Base-by-base conservation (phyloP, 2,113 vertebrate genomes). In the Ahaetulla prasina region DNA sequence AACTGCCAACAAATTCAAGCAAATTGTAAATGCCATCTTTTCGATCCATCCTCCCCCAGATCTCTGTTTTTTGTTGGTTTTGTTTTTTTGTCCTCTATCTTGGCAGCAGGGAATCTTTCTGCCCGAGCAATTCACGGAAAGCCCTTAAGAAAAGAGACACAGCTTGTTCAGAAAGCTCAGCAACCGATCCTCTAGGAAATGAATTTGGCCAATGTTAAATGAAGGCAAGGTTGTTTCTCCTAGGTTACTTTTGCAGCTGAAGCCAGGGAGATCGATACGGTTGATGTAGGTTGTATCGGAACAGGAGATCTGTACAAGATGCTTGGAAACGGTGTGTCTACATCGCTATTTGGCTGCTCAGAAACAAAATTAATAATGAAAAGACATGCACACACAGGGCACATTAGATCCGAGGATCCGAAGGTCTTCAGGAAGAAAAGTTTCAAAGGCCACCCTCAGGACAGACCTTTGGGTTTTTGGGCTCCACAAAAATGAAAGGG, bases 281-380 rank as follows among this genome's bases (percentile, higher is more conserved):
- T 87, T 14, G 90, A 94, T 74, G 91, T 93, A 22, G 50, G 57
- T 39, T 92, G 91, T 93, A 89, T 20, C 85, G 92, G 92, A 88
- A 89, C 74, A 89, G 4, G 8, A 23, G 43, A n/a, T 84, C n/a
- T 50, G 45, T 27, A 50, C 88, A 30, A 43, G 45, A 30, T 47
- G 14, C 12, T 52, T 89, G 74, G 68, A 85, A 92, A 63, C 50
- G 23, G 60, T 92, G 92, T 92, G 50, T 63, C 54, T 85, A 89
- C 74, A 45, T 47, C n/a, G 2, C 92, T 52, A 84, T 30, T 84
- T 14, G 85, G 74, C 92, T 20, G n/a, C 45, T 50, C 27, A 52
- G 74, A 80, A 74, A 89, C 53, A 43, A 57, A 92, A 92, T 89
- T 85, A 89, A 87, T 91, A 91, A 86, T 86, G 63, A 68, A n/a